A percentile compares a stretch with the other conserved stretches of the same genome.
Evolutionary conservation across 2,888 invertebrate species (phyloP).

Genomic region (Noctua pronuba): DNA sequence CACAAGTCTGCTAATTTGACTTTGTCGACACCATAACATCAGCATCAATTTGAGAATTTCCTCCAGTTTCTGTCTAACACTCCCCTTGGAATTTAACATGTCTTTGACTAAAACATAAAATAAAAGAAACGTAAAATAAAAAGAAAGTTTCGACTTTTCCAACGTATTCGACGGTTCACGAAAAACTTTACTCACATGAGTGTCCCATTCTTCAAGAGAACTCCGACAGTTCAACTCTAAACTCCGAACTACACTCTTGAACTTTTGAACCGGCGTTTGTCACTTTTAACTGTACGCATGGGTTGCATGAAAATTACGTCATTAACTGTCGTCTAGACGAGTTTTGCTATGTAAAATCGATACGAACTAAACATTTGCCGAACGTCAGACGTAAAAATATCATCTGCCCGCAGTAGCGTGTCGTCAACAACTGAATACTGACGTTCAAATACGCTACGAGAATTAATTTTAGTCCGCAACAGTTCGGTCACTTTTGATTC

Average conservation of each 20-base stretch:
- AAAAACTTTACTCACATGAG: conserved; percentile 80
- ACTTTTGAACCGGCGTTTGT: conserved; percentile 70
- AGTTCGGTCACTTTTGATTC: conserved; percentile 75
- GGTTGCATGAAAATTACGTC: conserved; percentile 77
- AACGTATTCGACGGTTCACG: conserved; percentile 20
- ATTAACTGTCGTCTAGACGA: conserved; percentile 70
- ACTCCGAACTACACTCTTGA: conserved; percentile 65
- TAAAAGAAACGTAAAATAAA: conserved; percentile 44
- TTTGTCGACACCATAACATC: conserved; percentile 95
- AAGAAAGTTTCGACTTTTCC: conserved; percentile 13
- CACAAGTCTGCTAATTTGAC: conserved; percentile 92
- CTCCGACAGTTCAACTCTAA: conserved; percentile 36
- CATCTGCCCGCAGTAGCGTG: conserved; percentile 84
- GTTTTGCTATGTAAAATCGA: conserved; percentile 80
- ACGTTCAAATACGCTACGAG: conserved; percentile 81
- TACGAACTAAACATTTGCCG: conserved; percentile 76
- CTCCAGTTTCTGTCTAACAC: conserved; percentile 92
- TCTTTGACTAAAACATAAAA: conserved; percentile 83
- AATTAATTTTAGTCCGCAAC: conserved; percentile 84
- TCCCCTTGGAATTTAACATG: conserved; percentile 82
- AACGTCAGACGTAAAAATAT: conserved; percentile 78
- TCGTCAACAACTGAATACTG: conserved; percentile 85
- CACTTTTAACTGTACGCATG: conserved; percentile 70
- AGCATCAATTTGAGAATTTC: conserved; percentile 95
- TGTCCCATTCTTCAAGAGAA: conserved; percentile 78